Conservation (phyloP, 2,113 vertebrate species). For the Ophiodon elongatus region DNA sequence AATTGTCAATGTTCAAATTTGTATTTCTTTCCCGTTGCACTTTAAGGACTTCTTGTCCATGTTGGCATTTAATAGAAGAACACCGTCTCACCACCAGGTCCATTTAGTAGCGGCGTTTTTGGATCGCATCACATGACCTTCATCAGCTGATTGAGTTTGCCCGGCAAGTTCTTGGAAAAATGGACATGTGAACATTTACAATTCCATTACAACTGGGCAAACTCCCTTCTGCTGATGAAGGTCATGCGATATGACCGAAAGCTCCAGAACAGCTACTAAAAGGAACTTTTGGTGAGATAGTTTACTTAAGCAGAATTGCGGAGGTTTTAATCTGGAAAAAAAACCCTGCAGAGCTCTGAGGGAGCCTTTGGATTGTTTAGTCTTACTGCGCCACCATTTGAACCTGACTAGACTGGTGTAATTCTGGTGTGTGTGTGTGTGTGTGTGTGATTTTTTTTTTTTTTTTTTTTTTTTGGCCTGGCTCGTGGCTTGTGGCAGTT, state of each 20-base stretch:
- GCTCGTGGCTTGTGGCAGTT: constrained; percentile 61
- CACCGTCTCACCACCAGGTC: neutral
- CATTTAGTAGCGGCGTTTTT: neutral
- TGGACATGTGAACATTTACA: neutral
- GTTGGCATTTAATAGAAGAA: neutral
- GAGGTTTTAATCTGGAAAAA: constrained; percentile 8
- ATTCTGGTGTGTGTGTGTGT: constrained; percentile 8
- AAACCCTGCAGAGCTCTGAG: constrained; percentile 27
- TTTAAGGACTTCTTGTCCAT: neutral
- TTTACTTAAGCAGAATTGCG: neutral
- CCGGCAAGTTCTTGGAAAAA: neutral
- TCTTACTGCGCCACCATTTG: constrained; percentile 14
- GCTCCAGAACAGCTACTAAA: neutral
- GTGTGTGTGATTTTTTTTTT: constrained; percentile 22
- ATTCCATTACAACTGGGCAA: neutral
- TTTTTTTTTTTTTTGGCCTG: no score
- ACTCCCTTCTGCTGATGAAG: neutral
- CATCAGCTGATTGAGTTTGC: neutral
- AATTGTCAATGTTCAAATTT: neutral
- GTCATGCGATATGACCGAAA: neutral
- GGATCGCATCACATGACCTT: neutral
- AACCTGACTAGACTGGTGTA: constrained; percentile 15
- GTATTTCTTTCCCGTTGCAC: neutral
- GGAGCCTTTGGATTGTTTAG: constrained; percentile 18
- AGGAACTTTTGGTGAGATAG: neutral